Evolutionary conservation across 1,140 invertebrate genomes (phyloP), one percentile per base, ranked within the genome.

Genomic region (Lanistes nyassanus): DNA sequence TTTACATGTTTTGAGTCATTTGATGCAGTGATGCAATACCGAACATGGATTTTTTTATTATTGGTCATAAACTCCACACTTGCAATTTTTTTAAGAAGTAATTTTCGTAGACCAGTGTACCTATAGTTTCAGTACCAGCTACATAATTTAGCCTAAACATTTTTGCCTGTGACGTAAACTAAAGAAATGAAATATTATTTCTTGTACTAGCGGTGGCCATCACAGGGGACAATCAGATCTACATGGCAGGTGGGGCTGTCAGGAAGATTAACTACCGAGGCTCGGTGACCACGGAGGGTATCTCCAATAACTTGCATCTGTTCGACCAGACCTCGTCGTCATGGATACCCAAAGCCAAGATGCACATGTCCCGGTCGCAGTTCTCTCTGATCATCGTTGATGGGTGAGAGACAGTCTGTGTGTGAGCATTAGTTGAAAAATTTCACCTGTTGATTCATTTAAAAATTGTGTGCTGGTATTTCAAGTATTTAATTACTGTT

Each of bases 181-280:
- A n/a, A n/a, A n/a, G n/a, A n/a, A n/a, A n/a, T n/a, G n/a, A n/a
- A n/a, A n/a, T n/a, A 2, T 66, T 66, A 19, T 39, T 64, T 62
- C 37, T 58, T 37, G 60, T 77, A 76, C 11, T 64, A 88, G 87
- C 86, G 53, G 83, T 83, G 80, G 84, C 84, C 60, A 81, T 88
- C 56, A 82, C 83, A 65, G 89, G 89, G 62, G 89, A 91, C 68
- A 91, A 92, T 80, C 89, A 89, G 65, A 82, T 92, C 51, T 92
- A 91, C 77, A 79, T 92, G 74, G 91, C 91, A 72, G 91, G 92
- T 26, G 91, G 92, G 19, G 91, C 85, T 3, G 80, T 87, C 21
- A 74, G 87, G 11, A 88, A 88, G 76, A 84, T 87, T 31, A 88
- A 85, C 76, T 87, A 88, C 78, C 76, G 86, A 2, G 86, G 86